phyloP scores from a whole-genome alignment of 1,140 invertebrate genomes.

The Gyrodactylus salaris region DNA sequence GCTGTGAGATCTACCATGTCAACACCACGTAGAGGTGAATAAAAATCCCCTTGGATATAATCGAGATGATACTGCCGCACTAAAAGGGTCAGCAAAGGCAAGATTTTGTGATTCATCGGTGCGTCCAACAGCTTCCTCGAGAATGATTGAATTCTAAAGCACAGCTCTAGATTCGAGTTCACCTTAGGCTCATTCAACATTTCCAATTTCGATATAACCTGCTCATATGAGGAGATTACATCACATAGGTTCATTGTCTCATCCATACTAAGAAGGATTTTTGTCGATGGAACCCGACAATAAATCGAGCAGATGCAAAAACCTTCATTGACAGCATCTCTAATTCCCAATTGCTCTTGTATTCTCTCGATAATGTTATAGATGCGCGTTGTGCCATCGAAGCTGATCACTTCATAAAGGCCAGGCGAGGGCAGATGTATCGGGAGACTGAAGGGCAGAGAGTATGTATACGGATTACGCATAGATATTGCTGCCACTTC shows the following conservation, averaged over 20 bases:
- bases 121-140: not conserved
- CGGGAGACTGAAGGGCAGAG: constrained; percentile 2
- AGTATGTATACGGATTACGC: constrained; percentile 4
- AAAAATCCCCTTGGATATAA: not conserved
- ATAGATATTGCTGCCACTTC: constrained; percentile 4
- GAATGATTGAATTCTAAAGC: not conserved
- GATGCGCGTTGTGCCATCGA: not conserved
- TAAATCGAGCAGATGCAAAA: not conserved
- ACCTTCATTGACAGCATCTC: not conserved
- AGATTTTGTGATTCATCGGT: not conserved
- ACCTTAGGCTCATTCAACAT: not conserved
- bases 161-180: not conserved
- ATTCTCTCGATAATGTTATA: not conserved
- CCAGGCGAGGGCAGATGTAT: not conserved
- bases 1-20: not conserved
- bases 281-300: not conserved
- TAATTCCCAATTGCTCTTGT: not conserved
- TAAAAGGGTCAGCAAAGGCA: not conserved
- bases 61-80: not conserved
- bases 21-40: not conserved
- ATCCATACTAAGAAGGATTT: not conserved
- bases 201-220: not conserved
- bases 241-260: not conserved
- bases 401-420: constrained; percentile 1
- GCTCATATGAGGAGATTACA: not conserved